Evolutionary conservation across 1,140 invertebrate genomes (phyloP).

Genomic region (Ctenoplectra terminalis): DNA sequence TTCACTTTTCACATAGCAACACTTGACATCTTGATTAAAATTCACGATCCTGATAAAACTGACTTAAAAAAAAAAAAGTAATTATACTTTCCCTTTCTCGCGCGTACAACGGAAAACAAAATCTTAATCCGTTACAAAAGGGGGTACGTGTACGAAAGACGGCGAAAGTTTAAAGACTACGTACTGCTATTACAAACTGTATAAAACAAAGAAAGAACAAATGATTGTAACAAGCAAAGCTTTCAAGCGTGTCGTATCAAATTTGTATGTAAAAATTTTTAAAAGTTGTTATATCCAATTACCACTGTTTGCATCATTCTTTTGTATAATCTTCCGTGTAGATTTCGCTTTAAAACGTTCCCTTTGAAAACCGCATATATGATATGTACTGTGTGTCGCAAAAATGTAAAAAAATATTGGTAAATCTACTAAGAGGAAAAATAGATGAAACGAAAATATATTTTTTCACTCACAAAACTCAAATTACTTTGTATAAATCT

Average conservation of each 20-base stretch:
- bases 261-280: neutral
- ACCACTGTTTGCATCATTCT: constrained; percentile 39
- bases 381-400: neutral
- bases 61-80: neutral
- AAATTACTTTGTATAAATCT: constrained; percentile 51
- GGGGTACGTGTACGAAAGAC: neutral
- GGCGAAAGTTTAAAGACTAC: neutral
- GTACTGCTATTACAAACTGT: neutral
- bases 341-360: neutral
- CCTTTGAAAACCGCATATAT: neutral
- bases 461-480: constrained; percentile 33
- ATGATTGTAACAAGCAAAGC: neutral
- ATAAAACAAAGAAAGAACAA: neutral
- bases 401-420: neutral
- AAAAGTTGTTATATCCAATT: constrained; percentile 14
- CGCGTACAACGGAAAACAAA: neutral
- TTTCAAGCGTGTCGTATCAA: constrained; percentile 6
- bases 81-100: neutral
- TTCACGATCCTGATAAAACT: constrained; percentile 13
- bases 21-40: neutral
- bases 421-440: neutral
- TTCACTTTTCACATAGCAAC: constrained; percentile 7
- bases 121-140: neutral
- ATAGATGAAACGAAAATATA: neutral
- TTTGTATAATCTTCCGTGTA: neutral